Percentiles rank a stretch among this genome's conserved stretches.
Conservation (phyloP, 1,140 invertebrate genomes). For the Drosophila kurseongensis region DNA sequence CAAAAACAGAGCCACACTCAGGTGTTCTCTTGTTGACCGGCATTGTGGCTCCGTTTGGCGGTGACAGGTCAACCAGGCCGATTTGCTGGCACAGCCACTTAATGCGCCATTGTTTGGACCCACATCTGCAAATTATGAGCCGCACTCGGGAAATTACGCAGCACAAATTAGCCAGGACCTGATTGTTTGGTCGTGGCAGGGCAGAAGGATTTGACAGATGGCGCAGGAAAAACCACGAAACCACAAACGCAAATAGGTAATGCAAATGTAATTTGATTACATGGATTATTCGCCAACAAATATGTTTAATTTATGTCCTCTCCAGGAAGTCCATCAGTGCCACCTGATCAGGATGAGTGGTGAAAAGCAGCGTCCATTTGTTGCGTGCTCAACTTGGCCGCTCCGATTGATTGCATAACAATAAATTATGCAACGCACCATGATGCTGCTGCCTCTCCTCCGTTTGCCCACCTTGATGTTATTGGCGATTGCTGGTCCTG, state of each 20-base stretch:
- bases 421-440: constrained; percentile 59
- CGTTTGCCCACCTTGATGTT: constrained; percentile 3
- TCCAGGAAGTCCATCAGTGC: constrained; percentile 14
- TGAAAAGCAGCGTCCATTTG: constrained; percentile 33
- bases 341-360: constrained; percentile 30
- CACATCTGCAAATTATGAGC: constrained; percentile 46
- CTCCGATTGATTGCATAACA: constrained; percentile 59
- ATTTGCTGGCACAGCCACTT: constrained; percentile 51
- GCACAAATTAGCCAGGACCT: constrained; percentile 46
- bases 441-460: constrained; percentile 16
- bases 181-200: constrained; percentile 20
- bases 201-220: constrained; percentile 4
- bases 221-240: not conserved
- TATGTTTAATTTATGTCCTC: constrained; percentile 43
- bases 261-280: constrained; percentile 34
- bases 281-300: constrained; percentile 40
- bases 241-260: constrained; percentile 5
- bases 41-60: constrained; percentile 35
- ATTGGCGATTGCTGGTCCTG: constrained; percentile 38
- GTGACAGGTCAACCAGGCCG: constrained; percentile 53
- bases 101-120: constrained; percentile 38
- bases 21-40: constrained; percentile 14
- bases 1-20: not conserved
- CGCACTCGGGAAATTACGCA: constrained; percentile 59
- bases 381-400: constrained; percentile 29